Evolutionary conservation across 2,113 vertebrate species (phyloP).

Genomic region (Corythoichthys intestinalis): DNA sequence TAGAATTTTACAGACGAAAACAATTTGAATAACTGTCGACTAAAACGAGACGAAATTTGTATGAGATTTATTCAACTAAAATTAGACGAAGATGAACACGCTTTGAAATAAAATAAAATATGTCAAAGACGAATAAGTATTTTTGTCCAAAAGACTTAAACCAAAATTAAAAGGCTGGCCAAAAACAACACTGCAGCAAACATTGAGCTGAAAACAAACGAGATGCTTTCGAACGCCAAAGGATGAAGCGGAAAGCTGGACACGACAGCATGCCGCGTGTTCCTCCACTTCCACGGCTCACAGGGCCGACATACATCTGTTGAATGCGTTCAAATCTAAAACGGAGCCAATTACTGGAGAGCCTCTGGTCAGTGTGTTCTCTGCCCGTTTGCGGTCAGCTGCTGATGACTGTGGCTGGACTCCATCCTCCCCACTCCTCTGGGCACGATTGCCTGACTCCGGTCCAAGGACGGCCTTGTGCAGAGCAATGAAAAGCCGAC

Average conservation of each 20-base stretch:
- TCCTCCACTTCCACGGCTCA: constrained; percentile 50
- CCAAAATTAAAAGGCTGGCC: background rate
- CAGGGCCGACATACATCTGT: constrained; percentile 60
- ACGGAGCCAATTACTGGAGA: constrained; percentile 56
- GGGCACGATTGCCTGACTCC: constrained; percentile 45
- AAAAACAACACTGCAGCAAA: constrained; percentile 5
- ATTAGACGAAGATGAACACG: no score
- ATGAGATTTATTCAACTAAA: no score
- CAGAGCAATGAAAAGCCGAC: constrained; percentile 54
- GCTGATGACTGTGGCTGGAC: constrained; percentile 44
- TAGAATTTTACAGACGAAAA: no score
- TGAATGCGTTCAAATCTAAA: constrained; percentile 57
- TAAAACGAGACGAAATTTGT: no score
- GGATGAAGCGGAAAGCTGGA: constrained; percentile 32
- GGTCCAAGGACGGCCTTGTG: constrained; percentile 58
- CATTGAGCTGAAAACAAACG: constrained; percentile 8
- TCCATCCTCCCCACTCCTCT: constrained; percentile 32
- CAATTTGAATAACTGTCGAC: no score
- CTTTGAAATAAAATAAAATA: no score
- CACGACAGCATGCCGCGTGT: constrained; percentile 27
- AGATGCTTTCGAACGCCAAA: constrained; percentile 13
- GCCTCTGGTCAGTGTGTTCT: constrained; percentile 52
- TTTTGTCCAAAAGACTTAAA: no score
- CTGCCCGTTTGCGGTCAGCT: constrained; percentile 43
- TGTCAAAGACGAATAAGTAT: no score